Percentiles rank a stretch among this genome's conserved stretches.
phyloP scores from a whole-genome alignment of 2,888 invertebrate genomes.

The Proisotoma minuta region DNA sequence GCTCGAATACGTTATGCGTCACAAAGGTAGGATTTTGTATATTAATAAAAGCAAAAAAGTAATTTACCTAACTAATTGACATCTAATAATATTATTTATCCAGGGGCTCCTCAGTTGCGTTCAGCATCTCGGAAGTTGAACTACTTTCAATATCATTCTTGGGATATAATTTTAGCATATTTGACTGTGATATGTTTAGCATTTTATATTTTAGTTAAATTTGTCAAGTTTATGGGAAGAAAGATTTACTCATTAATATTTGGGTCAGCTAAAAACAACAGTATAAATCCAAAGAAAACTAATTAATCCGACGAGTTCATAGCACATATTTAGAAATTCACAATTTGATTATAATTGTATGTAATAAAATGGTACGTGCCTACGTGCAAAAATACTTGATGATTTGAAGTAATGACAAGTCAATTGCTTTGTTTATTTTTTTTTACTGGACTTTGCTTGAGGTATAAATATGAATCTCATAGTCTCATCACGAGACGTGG shows the following conservation, averaged over 20 bases:
- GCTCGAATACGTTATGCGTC: conserved; percentile 30
- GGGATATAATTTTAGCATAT: conserved; percentile 30
- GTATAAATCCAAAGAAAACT: not conserved
- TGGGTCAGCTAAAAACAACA: not conserved
- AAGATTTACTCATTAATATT: not conserved
- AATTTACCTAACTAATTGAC: too few relatives aligned
- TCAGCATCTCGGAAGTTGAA: conserved; percentile 38
- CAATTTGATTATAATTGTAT: too few relatives aligned
- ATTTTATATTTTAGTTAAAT: not conserved
- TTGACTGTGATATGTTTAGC: not conserved
- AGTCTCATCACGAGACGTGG: too few relatives aligned
- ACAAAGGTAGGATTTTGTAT: conserved; percentile 21
- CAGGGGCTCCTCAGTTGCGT: conserved; percentile 46
- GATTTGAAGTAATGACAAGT: too few relatives aligned
- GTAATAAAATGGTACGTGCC: too few relatives aligned
- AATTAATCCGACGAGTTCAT: not conserved
- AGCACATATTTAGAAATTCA: too few relatives aligned
- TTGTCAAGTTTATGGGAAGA: not conserved
- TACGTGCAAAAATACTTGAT: too few relatives aligned
- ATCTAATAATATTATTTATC: not conserved
- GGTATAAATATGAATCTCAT: too few relatives aligned
- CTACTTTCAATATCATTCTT: conserved; percentile 31
- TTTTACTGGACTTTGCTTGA: too few relatives aligned
- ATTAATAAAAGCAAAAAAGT: too few relatives aligned
- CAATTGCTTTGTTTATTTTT: too few relatives aligned